These are phyloP conservation scores for Steatornis caripensis DNA, from an alignment of 2,113 vertebrate genomes.

Conservation along the genomic window DNA sequence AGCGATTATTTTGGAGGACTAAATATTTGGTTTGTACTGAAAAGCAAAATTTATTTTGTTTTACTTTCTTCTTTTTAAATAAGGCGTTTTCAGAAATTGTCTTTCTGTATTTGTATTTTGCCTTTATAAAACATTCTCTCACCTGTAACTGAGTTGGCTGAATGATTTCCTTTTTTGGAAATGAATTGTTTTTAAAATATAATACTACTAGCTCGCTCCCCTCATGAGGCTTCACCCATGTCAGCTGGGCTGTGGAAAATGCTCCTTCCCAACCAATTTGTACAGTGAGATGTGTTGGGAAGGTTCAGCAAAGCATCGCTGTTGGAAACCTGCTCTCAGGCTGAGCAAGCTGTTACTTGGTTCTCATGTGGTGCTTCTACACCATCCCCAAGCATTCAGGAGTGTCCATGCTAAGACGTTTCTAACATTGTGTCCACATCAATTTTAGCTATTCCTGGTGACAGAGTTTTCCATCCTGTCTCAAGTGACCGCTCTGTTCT, in stretches of 20 bases:
- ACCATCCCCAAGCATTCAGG: too few relatives aligned
- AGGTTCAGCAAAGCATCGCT: neutral
- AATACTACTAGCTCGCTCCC: too few relatives aligned
- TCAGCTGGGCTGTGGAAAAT: neutral
- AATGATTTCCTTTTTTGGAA: neutral
- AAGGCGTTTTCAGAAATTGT: neutral
- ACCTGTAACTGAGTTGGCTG: neutral
- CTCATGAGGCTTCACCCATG: neutral
- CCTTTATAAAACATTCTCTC: neutral
- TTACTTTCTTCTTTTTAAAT: neutral
- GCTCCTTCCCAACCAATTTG: neutral
- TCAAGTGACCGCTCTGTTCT: neutral
- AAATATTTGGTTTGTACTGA: neutral
- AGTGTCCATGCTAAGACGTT: neutral
- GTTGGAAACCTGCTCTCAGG: neutral
- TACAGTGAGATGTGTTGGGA: neutral
- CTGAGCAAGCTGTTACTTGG: neutral
- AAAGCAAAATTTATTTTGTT: neutral
- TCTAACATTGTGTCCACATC: neutral
- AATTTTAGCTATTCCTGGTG: neutral
- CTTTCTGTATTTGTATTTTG: neutral
- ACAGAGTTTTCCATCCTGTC: neutral
- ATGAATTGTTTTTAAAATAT: neutral
- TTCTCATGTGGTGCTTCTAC: neutral
- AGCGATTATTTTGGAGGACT: neutral